A percentile compares a stretch with the other conserved stretches of the same genome.
These are phyloP conservation scores for Chinchilla lanigera DNA, from an alignment of 2,113 vertebrate genomes.

Conservation along the genomic window DNA sequence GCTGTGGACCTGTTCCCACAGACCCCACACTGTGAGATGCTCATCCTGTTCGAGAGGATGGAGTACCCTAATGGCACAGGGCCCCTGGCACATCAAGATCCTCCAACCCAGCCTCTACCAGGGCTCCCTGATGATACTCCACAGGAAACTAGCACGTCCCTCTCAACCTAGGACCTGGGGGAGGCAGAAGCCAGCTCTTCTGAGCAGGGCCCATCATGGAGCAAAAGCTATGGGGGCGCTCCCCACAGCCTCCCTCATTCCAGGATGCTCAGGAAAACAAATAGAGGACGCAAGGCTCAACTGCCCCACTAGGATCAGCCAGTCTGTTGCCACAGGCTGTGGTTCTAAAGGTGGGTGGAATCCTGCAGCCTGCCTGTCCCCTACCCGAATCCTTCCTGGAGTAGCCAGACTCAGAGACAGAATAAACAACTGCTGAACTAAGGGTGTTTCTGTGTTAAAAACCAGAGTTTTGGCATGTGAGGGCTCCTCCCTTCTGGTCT, in stretches of 20 bases:
- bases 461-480: not conserved
- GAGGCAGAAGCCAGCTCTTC: not conserved
- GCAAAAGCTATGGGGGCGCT: too few species aligned
- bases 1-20: slow-evolving; percentile 98
- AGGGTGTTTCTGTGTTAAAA: not conserved
- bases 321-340: too few species aligned
- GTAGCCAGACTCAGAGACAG: not conserved
- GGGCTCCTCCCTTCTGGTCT: not conserved
- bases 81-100: not conserved
- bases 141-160: not conserved
- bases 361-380: not conserved
- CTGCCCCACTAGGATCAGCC: not conserved
- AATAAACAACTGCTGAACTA: slow-evolving; percentile 69
- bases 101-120: not conserved
- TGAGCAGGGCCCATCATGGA: not conserved
- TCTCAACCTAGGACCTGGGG: not conserved
- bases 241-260: too few species aligned
- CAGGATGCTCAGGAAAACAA: not conserved
- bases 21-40: slow-evolving; percentile 94
- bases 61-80: slow-evolving; percentile 77
- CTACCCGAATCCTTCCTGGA: not conserved
- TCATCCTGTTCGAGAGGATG: slow-evolving; percentile 94
- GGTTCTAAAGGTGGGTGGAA: not conserved
- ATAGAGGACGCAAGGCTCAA: too few species aligned
- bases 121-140: not conserved